These are phyloP conservation scores for Noctua fimbriata DNA, from an alignment of 2,888 invertebrate species.

Conservation along the genomic window DNA sequence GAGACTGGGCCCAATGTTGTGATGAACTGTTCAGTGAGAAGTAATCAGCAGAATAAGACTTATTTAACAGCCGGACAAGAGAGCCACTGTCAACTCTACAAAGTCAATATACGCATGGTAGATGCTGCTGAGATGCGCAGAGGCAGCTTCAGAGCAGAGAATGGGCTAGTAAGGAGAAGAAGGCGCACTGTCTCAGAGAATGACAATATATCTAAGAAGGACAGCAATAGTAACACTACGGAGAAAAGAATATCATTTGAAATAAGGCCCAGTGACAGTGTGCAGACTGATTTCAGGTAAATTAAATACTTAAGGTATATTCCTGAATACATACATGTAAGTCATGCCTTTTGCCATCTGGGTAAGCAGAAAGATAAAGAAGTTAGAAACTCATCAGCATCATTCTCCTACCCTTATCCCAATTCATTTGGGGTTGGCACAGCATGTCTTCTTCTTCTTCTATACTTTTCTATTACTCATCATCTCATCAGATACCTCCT, in stretches of 20 bases:
- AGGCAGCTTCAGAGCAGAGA: constrained; percentile 89
- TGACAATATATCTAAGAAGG: constrained; percentile 86
- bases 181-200: constrained; percentile 90
- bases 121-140: constrained; percentile 90
- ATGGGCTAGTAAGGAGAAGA: constrained; percentile 85
- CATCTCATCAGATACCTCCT: too few relatives aligned
- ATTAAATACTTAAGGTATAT: neutral
- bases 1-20: constrained; percentile 97
- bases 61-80: constrained; percentile 97
- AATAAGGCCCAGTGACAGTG: constrained; percentile 94
- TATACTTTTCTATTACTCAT: too few relatives aligned
- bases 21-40: constrained; percentile 96
- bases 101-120: constrained; percentile 91
- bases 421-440: too few relatives aligned
- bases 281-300: constrained; percentile 96
- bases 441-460: too few relatives aligned
- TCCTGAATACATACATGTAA: too few relatives aligned
- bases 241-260: constrained; percentile 93
- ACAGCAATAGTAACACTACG: constrained; percentile 83
- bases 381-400: too few relatives aligned
- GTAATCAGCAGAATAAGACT: constrained; percentile 93
- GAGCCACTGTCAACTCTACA: constrained; percentile 96
- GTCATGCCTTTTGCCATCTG: too few relatives aligned
- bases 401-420: too few relatives aligned
- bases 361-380: too few relatives aligned